Percentiles rank a stretch among this genome's conserved stretches.
These are phyloP conservation scores for Nectonema munidae DNA, from an alignment of 2,888 invertebrate genomes.

Conservation along the genomic window DNA sequence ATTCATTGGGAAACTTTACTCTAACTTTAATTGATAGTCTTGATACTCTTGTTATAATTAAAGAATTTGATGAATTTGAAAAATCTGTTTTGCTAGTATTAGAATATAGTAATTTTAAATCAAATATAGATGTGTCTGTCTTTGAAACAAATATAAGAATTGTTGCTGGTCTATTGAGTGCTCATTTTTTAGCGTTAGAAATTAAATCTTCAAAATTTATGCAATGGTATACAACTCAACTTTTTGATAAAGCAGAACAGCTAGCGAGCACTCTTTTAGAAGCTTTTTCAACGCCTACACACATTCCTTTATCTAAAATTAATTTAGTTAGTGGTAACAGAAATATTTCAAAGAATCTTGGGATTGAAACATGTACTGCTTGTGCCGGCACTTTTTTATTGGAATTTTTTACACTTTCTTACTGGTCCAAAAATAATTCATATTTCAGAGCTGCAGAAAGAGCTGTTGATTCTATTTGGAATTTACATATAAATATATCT, in stretches of 20 bases:
- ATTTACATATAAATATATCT: slow-evolving; percentile 47
- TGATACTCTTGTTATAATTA: slow-evolving; percentile 57
- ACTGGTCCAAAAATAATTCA: slow-evolving; percentile 52
- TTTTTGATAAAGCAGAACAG: slow-evolving; percentile 21
- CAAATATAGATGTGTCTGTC: slow-evolving; percentile 69
- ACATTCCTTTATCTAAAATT: slow-evolving; percentile 19
- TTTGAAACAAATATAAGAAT: slow-evolving; percentile 93
- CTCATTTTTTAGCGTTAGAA: background rate
- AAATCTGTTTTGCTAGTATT: slow-evolving; percentile 52
- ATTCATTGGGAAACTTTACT: slow-evolving; percentile 39
- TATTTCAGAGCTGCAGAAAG: slow-evolving; percentile 61
- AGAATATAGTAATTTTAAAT: slow-evolving; percentile 55
- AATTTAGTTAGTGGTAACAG: slow-evolving; percentile 21
- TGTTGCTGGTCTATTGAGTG: slow-evolving; percentile 39
- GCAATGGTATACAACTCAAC: slow-evolving; percentile 20
- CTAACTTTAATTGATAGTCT: slow-evolving; percentile 68
- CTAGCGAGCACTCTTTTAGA: slow-evolving; percentile 19
- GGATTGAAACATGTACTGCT: slow-evolving; percentile 60
- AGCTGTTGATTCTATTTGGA: slow-evolving; percentile 86
- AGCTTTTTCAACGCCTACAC: background rate
- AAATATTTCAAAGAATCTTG: slow-evolving; percentile 19
- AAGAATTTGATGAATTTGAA: slow-evolving; percentile 73
- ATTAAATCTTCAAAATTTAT: background rate
- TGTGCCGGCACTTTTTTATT: slow-evolving; percentile 90
- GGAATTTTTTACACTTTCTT: slow-evolving; percentile 80